Conservation (phyloP, 2,797 vertebrate species). For the Staurois parvus region DNA sequence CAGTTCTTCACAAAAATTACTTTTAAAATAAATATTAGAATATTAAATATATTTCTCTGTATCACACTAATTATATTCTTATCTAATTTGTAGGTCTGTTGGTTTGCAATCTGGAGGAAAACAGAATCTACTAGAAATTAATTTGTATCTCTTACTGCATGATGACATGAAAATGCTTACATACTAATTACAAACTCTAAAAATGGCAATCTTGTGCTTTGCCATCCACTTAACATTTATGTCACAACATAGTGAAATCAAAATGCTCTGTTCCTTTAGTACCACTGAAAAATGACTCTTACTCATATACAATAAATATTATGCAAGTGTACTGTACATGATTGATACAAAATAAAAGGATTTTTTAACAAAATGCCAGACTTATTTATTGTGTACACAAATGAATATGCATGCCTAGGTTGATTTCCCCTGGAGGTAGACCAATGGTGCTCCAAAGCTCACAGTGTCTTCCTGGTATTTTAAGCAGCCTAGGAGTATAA, state of each 20-base stretch:
- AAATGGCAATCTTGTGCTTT: background rate
- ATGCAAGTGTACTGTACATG: slow-evolving; percentile 52
- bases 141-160: slow-evolving; percentile 22
- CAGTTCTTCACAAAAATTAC: too few relatives aligned
- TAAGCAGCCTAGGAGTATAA: too few relatives aligned
- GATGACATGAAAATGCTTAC: background rate
- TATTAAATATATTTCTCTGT: too few relatives aligned
- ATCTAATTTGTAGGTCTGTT: slow-evolving; percentile 8
- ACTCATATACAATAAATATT: slow-evolving; percentile 1
- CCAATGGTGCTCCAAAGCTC: too few relatives aligned
- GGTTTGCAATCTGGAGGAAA: background rate
- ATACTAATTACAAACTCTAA: background rate
- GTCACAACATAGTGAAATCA: background rate
- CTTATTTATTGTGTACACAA: too few relatives aligned
- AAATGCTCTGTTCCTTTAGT: background rate
- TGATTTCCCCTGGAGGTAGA: too few relatives aligned
- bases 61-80: background rate
- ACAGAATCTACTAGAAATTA: slow-evolving; percentile 22
- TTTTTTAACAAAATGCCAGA: too few relatives aligned
- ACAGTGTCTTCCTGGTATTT: too few relatives aligned
- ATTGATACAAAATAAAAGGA: slow-evolving; percentile 46
- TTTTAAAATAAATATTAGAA: too few relatives aligned
- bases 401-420: too few relatives aligned
- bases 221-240: too few relatives aligned
- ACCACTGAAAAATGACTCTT: background rate